These are phyloP conservation scores for Anoplius nigerrimus DNA, from an alignment of 2,888 invertebrate species.

Conservation along the genomic window DNA sequence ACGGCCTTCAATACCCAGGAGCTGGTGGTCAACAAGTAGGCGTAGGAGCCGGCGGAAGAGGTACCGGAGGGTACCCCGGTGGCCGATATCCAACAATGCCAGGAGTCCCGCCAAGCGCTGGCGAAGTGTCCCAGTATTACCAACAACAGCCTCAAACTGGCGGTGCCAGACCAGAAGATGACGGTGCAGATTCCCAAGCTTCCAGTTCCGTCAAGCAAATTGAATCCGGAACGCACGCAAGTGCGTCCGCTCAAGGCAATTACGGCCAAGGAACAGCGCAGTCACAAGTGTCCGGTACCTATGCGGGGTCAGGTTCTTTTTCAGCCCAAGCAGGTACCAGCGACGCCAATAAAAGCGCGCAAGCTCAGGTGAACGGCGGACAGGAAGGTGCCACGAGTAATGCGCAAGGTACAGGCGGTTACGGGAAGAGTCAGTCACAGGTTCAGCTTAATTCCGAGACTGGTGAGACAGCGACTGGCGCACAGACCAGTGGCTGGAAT, in stretches of 20 bases:
- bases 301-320: constrained; percentile 86
- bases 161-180: constrained; percentile 64
- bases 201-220: constrained; percentile 79
- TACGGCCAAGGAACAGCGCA: constrained; percentile 86
- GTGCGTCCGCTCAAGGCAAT: constrained; percentile 86
- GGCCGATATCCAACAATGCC: constrained; percentile 33
- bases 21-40: constrained; percentile 6
- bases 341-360: constrained; percentile 84
- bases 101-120: neutral
- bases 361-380: constrained; percentile 82
- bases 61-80: constrained; percentile 26
- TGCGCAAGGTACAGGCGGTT: constrained; percentile 85
- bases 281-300: constrained; percentile 88
- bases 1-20: constrained; percentile 12
- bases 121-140: constrained; percentile 33
- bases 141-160: constrained; percentile 20
- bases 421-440: constrained; percentile 86
- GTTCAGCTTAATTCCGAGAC: constrained; percentile 85
- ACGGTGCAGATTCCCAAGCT: constrained; percentile 86
- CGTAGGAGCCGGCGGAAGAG: neutral
- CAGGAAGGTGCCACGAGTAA: constrained; percentile 85
- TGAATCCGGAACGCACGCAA: constrained; percentile 83
- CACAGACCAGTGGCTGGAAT: constrained; percentile 84
- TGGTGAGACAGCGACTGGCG: constrained; percentile 85
- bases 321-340: constrained; percentile 89